phyloP scores from a whole-genome alignment of 2,888 invertebrate genomes.

The Tetragnatha montana region DNA sequence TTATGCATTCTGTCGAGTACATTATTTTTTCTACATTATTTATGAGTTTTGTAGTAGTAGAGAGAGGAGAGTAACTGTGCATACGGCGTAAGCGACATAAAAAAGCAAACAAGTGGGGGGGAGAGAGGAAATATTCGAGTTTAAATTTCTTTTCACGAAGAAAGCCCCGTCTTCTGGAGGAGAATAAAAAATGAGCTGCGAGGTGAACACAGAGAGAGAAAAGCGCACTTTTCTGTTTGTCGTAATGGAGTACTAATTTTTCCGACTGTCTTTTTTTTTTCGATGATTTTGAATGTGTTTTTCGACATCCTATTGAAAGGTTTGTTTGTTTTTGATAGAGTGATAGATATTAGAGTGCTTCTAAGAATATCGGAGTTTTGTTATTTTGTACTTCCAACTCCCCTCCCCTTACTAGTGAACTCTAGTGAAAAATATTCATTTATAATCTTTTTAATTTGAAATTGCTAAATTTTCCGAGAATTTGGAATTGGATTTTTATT shows the following conservation, averaged over 20 bases:
- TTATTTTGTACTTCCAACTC: no score
- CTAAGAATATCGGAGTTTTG: no score
- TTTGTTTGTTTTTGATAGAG: no score
- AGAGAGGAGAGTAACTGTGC: slow-evolving; percentile 10
- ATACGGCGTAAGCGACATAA: slow-evolving; percentile 22
- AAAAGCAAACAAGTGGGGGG: slow-evolving; percentile 26
- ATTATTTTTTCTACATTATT: slow-evolving; percentile 31
- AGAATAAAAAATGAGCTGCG: slow-evolving; percentile 41
- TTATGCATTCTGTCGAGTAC: slow-evolving; percentile 54
- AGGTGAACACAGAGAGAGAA: slow-evolving; percentile 24
- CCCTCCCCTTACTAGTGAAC: no score
- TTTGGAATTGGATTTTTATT: no score
- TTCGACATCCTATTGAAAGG: background rate
- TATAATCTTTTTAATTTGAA: no score
- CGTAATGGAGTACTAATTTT: background rate
- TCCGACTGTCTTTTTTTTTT: no score
- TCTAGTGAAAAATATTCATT: no score
- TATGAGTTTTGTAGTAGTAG: slow-evolving; percentile 28
- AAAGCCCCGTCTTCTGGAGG: slow-evolving; percentile 17
- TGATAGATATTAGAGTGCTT: no score
- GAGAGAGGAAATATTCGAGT: slow-evolving; percentile 24
- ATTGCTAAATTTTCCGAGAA: no score
- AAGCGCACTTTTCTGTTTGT: background rate
- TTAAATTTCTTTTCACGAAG: slow-evolving; percentile 6
- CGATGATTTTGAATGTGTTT: background rate